These are phyloP conservation scores for Dinocampus coccinellae DNA, from an alignment of 2,888 invertebrate genomes.

Conservation along the genomic window DNA sequence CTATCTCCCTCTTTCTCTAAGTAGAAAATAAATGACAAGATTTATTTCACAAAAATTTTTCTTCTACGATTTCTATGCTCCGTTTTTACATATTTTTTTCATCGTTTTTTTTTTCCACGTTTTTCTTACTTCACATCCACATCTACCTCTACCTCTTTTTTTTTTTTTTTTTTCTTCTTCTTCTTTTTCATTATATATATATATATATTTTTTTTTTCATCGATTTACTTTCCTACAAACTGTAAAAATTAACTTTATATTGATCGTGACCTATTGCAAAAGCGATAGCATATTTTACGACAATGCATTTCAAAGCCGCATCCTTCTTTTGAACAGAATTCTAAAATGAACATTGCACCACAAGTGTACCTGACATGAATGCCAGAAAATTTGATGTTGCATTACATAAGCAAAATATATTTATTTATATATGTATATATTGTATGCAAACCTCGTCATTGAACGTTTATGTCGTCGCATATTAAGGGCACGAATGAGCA, in stretches of 20 bases:
- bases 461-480: conserved; percentile 1
- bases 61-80: not conserved
- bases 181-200: too few relatives aligned
- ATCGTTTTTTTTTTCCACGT: not conserved
- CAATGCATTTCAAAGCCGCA: conserved; percentile 1
- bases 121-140: not conserved
- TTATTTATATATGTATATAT: not conserved
- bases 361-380: conserved; percentile 16
- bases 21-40: not conserved
- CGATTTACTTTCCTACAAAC: not conserved
- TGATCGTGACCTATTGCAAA: not conserved
- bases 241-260: not conserved
- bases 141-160: not conserved
- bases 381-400: conserved; percentile 3
- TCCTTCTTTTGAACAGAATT: not conserved
- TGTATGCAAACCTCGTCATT: not conserved
- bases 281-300: not conserved
- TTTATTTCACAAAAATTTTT: not conserved
- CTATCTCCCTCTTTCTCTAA: too few relatives aligned
- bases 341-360: conserved; percentile 12
- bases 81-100: too few relatives aligned
- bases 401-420: not conserved
- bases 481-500: not conserved
- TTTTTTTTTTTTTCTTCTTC: not conserved
- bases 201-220: too few relatives aligned